Conservation (phyloP, 1,140 invertebrate genomes). For the Nasonia giraulti region DNA sequence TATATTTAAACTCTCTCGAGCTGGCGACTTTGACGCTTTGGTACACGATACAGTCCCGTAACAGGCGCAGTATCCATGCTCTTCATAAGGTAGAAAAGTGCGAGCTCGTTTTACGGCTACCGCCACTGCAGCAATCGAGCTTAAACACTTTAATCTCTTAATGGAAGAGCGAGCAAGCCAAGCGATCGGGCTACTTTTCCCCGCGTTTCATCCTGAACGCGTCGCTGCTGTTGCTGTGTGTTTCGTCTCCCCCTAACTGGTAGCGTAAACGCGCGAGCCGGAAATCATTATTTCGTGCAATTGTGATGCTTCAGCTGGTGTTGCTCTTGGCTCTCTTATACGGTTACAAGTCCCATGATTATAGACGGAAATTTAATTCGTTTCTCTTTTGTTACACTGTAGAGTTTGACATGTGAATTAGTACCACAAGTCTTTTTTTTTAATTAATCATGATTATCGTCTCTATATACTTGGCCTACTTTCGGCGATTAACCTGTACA, state of each 20-base stretch:
- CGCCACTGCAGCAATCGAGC: constrained; percentile 19
- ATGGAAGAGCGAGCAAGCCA: constrained; percentile 43
- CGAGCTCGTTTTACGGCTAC: not conserved
- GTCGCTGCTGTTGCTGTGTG: not conserved
- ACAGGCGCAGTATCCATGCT: not conserved
- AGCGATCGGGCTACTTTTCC: constrained; percentile 26
- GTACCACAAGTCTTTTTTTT: not conserved
- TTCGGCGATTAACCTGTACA: constrained; percentile 27
- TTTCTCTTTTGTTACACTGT: not conserved
- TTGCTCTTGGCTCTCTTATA: constrained; percentile 4
- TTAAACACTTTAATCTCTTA: constrained; percentile 46
- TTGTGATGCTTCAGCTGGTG: constrained; percentile 10
- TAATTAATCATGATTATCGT: not conserved
- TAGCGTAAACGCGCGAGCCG: constrained; percentile 12
- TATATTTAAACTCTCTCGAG: not conserved
- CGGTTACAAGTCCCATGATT: not conserved
- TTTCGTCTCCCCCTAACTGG: not conserved
- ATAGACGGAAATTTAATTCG: not conserved
- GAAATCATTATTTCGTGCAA: constrained; percentile 46
- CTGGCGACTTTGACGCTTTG: not conserved
- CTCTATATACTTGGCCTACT: constrained; percentile 21
- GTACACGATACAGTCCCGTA: not conserved
- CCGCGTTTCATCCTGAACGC: constrained; percentile 17
- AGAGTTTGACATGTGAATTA: not conserved
- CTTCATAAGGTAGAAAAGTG: not conserved